Percentiles rank a stretch among this genome's conserved stretches.
These are phyloP conservation scores for Idaea biselata DNA, from an alignment of 2,888 invertebrate genomes.

Conservation along the genomic window DNA sequence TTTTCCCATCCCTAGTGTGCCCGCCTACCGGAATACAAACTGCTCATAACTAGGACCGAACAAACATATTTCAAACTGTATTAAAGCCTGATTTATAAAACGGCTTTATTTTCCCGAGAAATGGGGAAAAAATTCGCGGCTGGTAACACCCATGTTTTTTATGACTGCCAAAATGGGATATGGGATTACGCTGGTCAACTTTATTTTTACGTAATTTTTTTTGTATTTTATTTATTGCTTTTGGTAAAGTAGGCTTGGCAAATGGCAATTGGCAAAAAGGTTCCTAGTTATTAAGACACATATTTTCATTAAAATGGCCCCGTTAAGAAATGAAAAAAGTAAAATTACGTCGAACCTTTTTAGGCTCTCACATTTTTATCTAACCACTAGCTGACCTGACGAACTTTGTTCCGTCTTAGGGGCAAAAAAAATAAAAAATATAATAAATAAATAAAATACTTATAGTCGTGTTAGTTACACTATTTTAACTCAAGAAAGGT, in stretches of 20 bases:
- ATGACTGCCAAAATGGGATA: constrained; percentile 37
- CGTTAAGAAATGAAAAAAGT: too few species aligned
- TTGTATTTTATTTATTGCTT: not conserved
- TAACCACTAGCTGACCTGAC: too few species aligned
- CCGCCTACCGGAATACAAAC: constrained; percentile 56
- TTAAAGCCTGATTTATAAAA: constrained; percentile 64
- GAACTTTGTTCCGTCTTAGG: too few species aligned
- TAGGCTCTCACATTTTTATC: too few species aligned
- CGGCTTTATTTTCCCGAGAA: constrained; percentile 41
- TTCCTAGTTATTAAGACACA: not conserved
- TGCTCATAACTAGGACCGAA: constrained; percentile 51
- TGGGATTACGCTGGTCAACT: constrained; percentile 37
- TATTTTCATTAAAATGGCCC: too few species aligned
- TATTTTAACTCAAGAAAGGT: too few species aligned
- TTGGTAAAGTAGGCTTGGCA: not conserved
- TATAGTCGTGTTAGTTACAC: too few species aligned
- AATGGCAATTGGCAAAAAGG: not conserved
- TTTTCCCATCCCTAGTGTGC: constrained; percentile 25
- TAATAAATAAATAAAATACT: too few species aligned
- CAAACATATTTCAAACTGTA: constrained; percentile 62
- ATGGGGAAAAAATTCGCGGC: constrained; percentile 41
- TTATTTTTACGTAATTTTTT: constrained; percentile 21
- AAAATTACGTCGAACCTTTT: too few species aligned
- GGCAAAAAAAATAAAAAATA: too few species aligned
- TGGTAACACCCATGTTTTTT: constrained; percentile 40